Evolutionary conservation across 2,797 vertebrate genomes (phyloP).

Genomic region (Oreochromis grahami): DNA sequence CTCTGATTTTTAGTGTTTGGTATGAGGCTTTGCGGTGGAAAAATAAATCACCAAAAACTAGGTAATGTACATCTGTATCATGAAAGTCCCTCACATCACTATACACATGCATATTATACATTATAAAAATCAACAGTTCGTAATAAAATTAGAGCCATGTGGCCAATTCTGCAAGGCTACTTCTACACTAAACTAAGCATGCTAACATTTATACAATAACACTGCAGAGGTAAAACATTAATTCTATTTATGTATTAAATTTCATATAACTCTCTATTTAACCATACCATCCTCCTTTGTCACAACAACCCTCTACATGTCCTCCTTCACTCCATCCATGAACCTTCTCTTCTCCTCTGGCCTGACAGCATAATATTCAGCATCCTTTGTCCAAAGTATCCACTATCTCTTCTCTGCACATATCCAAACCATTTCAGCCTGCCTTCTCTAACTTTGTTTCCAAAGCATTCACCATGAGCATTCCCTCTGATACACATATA

Average conservation of each 20-base stretch:
- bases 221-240: neutral
- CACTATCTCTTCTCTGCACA: neutral
- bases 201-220: neutral
- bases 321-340: neutral
- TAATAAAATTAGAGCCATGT: neutral
- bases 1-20: constrained; percentile 3
- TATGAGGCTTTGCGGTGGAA: constrained; percentile 2
- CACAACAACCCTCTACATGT: neutral
- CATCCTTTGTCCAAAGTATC: neutral
- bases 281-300: neutral
- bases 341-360: neutral
- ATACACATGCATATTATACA: neutral
- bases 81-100: neutral
- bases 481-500: neutral
- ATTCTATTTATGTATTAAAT: neutral
- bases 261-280: neutral
- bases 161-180: neutral
- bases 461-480: neutral
- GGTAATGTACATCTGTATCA: neutral
- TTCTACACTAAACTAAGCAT: neutral
- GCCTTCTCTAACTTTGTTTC: neutral
- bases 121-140: neutral
- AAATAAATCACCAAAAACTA: neutral
- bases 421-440: neutral
- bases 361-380: neutral